Evolutionary conservation across 2,888 invertebrate species (phyloP), one percentile per base, ranked within the genome.

Genomic region (Andricus quercusramuli): DNA sequence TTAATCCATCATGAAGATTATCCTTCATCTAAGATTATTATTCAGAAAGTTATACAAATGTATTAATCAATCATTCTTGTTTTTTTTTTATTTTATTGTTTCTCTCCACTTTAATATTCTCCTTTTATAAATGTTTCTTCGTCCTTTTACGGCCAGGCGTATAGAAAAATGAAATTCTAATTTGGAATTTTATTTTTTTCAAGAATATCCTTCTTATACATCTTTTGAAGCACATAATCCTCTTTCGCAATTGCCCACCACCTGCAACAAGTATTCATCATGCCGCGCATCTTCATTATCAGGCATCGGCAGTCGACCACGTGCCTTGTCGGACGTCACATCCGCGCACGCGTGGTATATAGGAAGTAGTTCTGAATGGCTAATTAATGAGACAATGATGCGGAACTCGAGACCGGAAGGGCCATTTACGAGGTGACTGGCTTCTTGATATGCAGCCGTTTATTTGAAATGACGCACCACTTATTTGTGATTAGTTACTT

Each of bases 321-420:
- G 87, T 86, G 89, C 85, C 84, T 78, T 65, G 79, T 79, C 68
- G 80, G 85, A 85, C 90, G 90, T 90, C 90, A 89, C 87, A 90
- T 92, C 89, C 91, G 90, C 84, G 83, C 84, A 85, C 86, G 87
- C 83, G 82, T 80, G 79, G 83, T 79, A 80, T 83, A 85, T 89
- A 87, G 88, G 88, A 90, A 91, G 89, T 89, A 89, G 89, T 89
- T 87, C 88, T 88, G 90, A 91, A 91, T 91, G 87, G 87, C 85
- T 91, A 89, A 91, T 91, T 88, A 88, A 83, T 83, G 87, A 84
- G 86, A 89, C 89, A 89, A 90, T 88, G 89, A 89, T 87, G 87
- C 90, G 90, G 89, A 88, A 87, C 87, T 85, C 66, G 56, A 78
- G 81, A 85, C 86, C 86, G 88, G 88, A 88, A 88, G 85, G 84